These are phyloP conservation scores for Bubalus kerabau DNA, from an alignment of 2,113 vertebrate genomes.

Conservation along the genomic window DNA sequence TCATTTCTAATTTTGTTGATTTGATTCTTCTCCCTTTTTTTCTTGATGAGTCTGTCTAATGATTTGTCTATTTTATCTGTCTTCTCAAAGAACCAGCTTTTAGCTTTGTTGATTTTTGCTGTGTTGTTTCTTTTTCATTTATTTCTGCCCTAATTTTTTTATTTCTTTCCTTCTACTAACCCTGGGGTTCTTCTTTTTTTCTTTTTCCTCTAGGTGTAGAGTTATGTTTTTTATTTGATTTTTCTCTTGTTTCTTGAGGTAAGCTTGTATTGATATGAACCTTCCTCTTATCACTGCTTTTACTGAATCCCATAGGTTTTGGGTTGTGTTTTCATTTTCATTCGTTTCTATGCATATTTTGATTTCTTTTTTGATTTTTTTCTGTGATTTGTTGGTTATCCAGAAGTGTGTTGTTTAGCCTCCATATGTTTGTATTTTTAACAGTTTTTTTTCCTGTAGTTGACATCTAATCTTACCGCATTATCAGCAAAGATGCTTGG, in stretches of 20 bases:
- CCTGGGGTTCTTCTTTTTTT: neutral
- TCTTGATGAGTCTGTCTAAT: neutral
- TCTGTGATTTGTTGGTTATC: neutral
- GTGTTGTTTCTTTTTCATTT: neutral
- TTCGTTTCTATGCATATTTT: rapidly evolving
- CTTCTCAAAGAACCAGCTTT: neutral
- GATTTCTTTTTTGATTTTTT: neutral
- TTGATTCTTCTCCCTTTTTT: neutral
- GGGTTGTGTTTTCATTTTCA: neutral
- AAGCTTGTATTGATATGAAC: neutral
- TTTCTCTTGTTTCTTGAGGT: neutral
- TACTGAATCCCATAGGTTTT: neutral
- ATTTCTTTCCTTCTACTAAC: neutral
- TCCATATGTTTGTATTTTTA: neutral
- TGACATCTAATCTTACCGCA: neutral
- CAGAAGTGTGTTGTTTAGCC: neutral
- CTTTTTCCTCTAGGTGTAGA: neutral
- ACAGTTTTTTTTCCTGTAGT: neutral
- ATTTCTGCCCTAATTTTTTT: neutral
- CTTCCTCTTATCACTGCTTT: neutral
- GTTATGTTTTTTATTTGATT: neutral
- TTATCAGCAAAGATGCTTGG: neutral
- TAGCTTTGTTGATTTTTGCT: neutral
- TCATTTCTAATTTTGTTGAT: neutral
- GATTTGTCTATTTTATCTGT: neutral